Evolutionary conservation across 53 echinoderm and acorn worm species (phyloP), one percentile per base, ranked within the genome.

Genomic region (Astropecten irregularis): DNA sequence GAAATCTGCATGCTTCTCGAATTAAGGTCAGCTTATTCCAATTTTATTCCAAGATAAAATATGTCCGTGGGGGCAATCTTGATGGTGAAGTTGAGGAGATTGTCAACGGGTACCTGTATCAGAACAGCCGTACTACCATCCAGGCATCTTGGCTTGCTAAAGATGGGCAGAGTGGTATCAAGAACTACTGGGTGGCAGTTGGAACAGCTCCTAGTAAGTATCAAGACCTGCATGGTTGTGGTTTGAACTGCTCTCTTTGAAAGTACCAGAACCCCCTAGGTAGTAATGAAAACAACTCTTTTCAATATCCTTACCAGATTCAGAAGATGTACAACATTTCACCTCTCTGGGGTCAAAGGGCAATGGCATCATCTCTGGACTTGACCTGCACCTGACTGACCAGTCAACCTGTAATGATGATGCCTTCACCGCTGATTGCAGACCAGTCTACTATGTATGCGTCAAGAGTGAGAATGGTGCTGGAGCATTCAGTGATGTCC

Each of bases 111-210:
- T 68, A 44, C 42, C 21, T 68, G 42, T 83, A 66, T 27, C 84
- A 84, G 60, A 89, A 52, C 42, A 84, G 85, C 25, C 39, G 2
- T 33, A 53, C 32, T 25, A 77, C 84, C 0, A 89, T 89, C 68
- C 20, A 47, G 47, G 89, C 89, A 9, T 84, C 89, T 19, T 89
- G 89, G 89, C 58, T 52, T 23, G 85, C 57, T 44, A 32, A 42
- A 35, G 89, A 89, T 68, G 56, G 68, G 20, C 51, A 89, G 58
- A 84, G 84, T 49, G 67, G 69, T 5, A 79, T 89, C 23, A 73
- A 56, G 50, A 52, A 61, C 76, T 89, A 89, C 69, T 89, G 85
- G 89, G 89, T 76, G n/a, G 85, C 89, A 9, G 84, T 89, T 9
- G 89, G 89, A 69, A 77, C 84, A 27, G 22, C 51, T 40, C 84